Evolutionary conservation across 2,888 invertebrate species (phyloP), one percentile per base, ranked within the genome.

Genomic region (Drosophila fulvimacula): DNA sequence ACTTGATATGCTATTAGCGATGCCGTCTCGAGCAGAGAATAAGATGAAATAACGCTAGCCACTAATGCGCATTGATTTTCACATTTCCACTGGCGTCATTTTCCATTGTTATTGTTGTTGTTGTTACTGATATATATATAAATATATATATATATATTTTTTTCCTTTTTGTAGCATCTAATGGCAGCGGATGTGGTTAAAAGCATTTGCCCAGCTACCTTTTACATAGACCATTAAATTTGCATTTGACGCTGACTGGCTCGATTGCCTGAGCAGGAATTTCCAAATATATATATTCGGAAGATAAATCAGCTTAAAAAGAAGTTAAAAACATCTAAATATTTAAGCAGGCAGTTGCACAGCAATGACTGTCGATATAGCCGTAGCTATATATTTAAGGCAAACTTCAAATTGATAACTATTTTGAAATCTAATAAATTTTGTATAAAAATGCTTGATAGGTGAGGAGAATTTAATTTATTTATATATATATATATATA

Each of bases 181-280:
- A 88, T 88, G 83, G 86, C 86, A 76, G 67, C 88, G 88, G 88
- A 85, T 88, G 86, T 88, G 85, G 88, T 85, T 88, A 85, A 85
- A 85, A 85, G 85, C 85, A 88, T 85, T 85, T 88, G 76, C 81
- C 86, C 70, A 68, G 79, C 79, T 85, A 86, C 81, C 88, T 86
- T 86, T 82, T 78, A 79, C 81, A 88, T 88, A 85, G 83, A 83
- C 86, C 85, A 85, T 85, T 88, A 85, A 85, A 85, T 85, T 85
- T 88, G 88, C 85, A 88, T 88, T 85, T 88, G 86, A 78, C 61
- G 88, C 70, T 84, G 88, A 84, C 88, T 79, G 73, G 86, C 76
- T 67, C 79, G 71, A 82, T 88, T 85, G 85, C 24, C 42, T 53
- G 76, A 69, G 71, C 69, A 53, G 41, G 46, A 62, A 59, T 34